Conservation (phyloP, 2,113 vertebrate species). For the Platysteira castanea region DNA sequence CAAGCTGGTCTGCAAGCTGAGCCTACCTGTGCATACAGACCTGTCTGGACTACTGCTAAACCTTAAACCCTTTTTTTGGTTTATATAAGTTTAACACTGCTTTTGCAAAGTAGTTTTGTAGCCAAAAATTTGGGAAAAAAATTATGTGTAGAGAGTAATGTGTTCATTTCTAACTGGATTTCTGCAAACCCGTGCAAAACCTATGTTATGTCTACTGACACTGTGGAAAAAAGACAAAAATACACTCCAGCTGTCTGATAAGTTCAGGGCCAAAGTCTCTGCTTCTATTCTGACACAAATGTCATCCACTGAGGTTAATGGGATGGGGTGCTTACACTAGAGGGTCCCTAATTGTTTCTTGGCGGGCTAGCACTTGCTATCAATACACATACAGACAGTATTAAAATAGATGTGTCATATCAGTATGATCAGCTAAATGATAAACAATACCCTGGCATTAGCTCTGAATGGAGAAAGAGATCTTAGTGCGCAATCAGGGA, state of each 20-base stretch:
- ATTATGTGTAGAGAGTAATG: not conserved
- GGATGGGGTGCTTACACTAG: not conserved
- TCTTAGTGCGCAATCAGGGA: not conserved
- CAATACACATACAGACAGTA: not conserved
- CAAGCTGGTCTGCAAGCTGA: not conserved
- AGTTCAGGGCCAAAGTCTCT: not conserved
- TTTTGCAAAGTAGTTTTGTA: not conserved
- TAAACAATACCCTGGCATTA: not conserved
- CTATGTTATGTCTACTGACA: constrained; percentile 39
- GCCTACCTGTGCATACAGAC: not conserved
- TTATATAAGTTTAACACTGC: not conserved
- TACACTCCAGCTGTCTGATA: not conserved
- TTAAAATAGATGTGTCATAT: constrained; percentile 21
- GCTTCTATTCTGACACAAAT: not conserved
- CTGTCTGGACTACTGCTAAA: not conserved
- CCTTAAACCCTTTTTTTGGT: not conserved
- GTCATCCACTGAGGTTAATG: constrained; percentile 23
- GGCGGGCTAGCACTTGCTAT: not conserved
- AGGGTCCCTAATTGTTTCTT: constrained; percentile 22
- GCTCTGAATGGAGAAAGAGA: not conserved
- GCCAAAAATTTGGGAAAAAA: not conserved
- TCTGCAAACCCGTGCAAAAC: not conserved
- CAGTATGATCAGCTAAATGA: constrained; percentile 14
- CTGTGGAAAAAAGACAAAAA: constrained; percentile 32
- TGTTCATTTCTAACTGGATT: not conserved